These are phyloP conservation scores for Bradypodion pumilum DNA, from an alignment of 2,797 vertebrate species.

Conservation along the genomic window DNA sequence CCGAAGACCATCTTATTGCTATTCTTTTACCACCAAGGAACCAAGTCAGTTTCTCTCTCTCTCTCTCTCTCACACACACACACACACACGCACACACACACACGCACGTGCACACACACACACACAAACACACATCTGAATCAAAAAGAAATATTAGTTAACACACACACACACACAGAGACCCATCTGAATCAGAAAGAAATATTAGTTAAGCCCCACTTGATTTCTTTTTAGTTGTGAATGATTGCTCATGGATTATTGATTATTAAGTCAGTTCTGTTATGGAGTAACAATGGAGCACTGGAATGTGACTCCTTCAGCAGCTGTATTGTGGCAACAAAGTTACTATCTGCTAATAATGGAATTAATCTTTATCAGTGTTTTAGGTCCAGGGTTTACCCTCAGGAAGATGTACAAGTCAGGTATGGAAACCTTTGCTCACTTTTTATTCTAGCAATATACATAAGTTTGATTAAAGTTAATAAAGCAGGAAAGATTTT, in stretches of 20 bases:
- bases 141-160: too few relatives aligned
- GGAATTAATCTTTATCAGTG: slow-evolving; percentile 54
- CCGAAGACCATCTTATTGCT: too few relatives aligned
- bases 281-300: slow-evolving; percentile 9
- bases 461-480: slow-evolving; percentile 64
- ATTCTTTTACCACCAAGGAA: too few relatives aligned
- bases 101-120: too few relatives aligned
- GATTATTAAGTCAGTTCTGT: slow-evolving; percentile 3
- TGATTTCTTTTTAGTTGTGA: slow-evolving; percentile 46
- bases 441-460: slow-evolving; percentile 54
- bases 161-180: too few relatives aligned
- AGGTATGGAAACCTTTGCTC: slow-evolving; percentile 52
- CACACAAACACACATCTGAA: too few relatives aligned
- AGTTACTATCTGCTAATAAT: slow-evolving; percentile 14
- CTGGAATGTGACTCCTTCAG: slow-evolving; percentile 42
- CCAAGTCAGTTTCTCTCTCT: too few relatives aligned
- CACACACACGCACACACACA: too few relatives aligned
- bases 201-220: too few relatives aligned
- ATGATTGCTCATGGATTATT: neutral
- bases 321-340: slow-evolving; percentile 47
- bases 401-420: slow-evolving; percentile 36
- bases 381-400: slow-evolving; percentile 54
- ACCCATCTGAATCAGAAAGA: too few relatives aligned
- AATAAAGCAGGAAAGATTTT: slow-evolving; percentile 64
- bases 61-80: too few relatives aligned